Conservation (phyloP, 2,113 vertebrate species). For the Lampris megalopsis region DNA sequence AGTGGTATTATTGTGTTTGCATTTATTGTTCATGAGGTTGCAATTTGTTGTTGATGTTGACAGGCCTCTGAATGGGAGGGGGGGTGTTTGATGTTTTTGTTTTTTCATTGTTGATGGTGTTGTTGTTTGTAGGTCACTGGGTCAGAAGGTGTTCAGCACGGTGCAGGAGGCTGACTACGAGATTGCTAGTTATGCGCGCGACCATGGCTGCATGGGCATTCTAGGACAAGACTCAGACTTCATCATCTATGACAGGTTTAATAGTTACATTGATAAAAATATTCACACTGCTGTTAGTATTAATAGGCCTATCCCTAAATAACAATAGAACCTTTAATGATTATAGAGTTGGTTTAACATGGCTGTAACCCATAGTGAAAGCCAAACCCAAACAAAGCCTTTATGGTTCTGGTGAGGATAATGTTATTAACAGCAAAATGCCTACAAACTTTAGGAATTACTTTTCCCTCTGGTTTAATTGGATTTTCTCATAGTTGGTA, state of each 20-base stretch:
- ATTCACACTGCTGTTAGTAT: too few relatives aligned
- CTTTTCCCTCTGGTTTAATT: too few relatives aligned
- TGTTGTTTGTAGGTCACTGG: constrained; percentile 73
- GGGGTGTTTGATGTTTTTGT: constrained; percentile 51
- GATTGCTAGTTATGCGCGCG: constrained; percentile 87
- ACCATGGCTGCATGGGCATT: constrained; percentile 88
- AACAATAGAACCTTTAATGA: too few relatives aligned
- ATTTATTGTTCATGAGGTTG: too few relatives aligned
- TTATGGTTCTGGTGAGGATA: too few relatives aligned
- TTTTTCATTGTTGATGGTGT: background rate
- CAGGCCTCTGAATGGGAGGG: constrained; percentile 81
- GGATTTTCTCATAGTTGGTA: too few relatives aligned
- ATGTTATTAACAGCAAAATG: too few relatives aligned
- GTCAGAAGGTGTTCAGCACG: constrained; percentile 87
- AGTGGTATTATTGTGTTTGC: background rate
- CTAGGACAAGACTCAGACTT: constrained; percentile 95
- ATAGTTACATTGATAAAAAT: background rate
- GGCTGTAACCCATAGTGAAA: too few relatives aligned
- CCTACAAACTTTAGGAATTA: too few relatives aligned
- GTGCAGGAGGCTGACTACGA: constrained; percentile 92
- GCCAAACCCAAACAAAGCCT: too few relatives aligned
- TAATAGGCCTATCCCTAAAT: too few relatives aligned
- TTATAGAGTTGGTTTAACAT: too few relatives aligned
- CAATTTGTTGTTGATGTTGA: background rate
- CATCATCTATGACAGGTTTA: constrained; percentile 89